Percentiles rank a stretch among this genome's conserved stretches.
These are phyloP conservation scores for Steinernema carpocapsae DNA, from an alignment of 2,888 invertebrate species.

Conservation along the genomic window DNA sequence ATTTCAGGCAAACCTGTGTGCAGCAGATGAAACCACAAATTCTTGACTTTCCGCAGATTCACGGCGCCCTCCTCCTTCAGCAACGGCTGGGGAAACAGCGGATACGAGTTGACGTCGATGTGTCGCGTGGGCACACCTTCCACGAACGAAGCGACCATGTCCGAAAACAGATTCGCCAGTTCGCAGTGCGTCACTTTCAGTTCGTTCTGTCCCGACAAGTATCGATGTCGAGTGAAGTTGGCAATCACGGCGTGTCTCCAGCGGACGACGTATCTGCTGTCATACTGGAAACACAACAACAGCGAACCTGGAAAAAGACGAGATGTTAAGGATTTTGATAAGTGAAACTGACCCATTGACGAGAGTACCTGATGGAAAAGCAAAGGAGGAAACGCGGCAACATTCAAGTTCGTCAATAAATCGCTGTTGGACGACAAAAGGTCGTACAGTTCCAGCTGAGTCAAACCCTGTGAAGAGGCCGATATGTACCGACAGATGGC, in stretches of 20 bases:
- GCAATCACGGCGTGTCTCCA: constrained; percentile 27
- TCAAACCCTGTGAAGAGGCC: constrained; percentile 52
- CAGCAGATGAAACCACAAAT: constrained; percentile 71
- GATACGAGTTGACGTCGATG: constrained; percentile 28
- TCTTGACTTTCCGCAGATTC: constrained; percentile 67
- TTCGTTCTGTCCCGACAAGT: constrained; percentile 41
- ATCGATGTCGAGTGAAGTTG: not conserved
- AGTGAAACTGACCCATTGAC: constrained; percentile 41
- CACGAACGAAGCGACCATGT: constrained; percentile 36
- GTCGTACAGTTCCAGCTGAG: constrained; percentile 55
- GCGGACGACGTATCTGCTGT: not conserved
- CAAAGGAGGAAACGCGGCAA: constrained; percentile 47
- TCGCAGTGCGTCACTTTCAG: constrained; percentile 48
- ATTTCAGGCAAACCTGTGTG: constrained; percentile 56
- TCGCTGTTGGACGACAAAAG: constrained; percentile 40
- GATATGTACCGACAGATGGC: constrained; percentile 45
- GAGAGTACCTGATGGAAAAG: constrained; percentile 51
- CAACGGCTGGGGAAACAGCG: constrained; percentile 56
- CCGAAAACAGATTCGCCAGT: constrained; percentile 52
- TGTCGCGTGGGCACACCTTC: not conserved
- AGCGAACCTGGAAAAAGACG: constrained; percentile 11
- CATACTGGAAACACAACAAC: constrained; percentile 29
- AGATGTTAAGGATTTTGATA: too few relatives aligned
- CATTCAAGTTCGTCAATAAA: constrained; percentile 1
- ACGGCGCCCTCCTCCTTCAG: constrained; percentile 68